phyloP scores from a whole-genome alignment of 2,797 vertebrate species.

The Hybognathus amarus region DNA sequence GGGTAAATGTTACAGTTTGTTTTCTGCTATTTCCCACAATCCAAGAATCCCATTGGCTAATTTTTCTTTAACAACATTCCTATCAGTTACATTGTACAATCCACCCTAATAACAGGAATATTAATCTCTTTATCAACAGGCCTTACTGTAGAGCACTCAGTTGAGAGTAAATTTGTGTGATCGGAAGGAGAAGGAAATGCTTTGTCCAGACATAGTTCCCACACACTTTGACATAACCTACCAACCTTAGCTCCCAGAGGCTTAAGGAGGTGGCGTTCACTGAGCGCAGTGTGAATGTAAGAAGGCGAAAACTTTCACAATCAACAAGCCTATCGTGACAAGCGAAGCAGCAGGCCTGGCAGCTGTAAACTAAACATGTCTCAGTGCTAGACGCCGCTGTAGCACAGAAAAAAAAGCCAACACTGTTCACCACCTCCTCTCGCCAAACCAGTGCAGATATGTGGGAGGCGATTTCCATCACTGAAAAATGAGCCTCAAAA shows the following conservation, averaged over 20 bases:
- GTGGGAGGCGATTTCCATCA: conserved; percentile 11
- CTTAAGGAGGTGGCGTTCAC: conserved; percentile 56
- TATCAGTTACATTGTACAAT: background rate
- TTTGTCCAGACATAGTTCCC: conserved; percentile 72
- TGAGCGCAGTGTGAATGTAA: conserved; percentile 48
- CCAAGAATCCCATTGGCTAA: background rate
- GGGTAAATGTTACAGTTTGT: background rate
- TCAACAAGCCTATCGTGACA: conserved; percentile 20
- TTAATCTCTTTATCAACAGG: background rate
- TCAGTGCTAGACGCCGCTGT: background rate
- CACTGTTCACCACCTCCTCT: background rate
- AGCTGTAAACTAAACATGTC: conserved; percentile 15
- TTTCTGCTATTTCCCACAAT: background rate
- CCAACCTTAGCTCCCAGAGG: conserved; percentile 66
- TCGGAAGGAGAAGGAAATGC: conserved; percentile 61
- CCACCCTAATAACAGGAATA: background rate
- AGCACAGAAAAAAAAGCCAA: conserved; percentile 1
- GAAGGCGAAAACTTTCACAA: conserved; percentile 48
- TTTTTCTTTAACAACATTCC: background rate
- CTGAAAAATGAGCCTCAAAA: conserved; percentile 15
- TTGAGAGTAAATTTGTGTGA: background rate
- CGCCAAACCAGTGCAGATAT: background rate
- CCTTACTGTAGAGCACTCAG: background rate
- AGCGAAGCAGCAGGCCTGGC: conserved; percentile 1
- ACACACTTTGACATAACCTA: conserved; percentile 76